phyloP scores from a whole-genome alignment of 1,140 invertebrate species.

The Melipona quadrifasciata region DNA sequence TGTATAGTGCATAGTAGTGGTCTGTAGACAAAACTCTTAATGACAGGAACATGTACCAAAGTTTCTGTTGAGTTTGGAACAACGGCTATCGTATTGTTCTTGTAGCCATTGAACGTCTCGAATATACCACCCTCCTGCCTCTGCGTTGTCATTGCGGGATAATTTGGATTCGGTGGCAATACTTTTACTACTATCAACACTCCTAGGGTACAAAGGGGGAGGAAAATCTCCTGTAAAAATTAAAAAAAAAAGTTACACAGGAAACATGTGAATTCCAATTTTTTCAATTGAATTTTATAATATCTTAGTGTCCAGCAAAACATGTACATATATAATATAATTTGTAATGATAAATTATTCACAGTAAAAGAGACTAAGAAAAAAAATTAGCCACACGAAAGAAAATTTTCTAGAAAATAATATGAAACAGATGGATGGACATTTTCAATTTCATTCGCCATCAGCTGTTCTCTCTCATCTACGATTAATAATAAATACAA shows the following conservation, averaged over 20 bases:
- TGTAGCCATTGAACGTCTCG: slow-evolving; percentile 84
- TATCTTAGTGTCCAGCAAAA: background rate
- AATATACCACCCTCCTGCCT: slow-evolving; percentile 84
- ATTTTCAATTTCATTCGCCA: background rate
- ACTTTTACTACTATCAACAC: slow-evolving; percentile 88
- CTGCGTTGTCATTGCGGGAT: slow-evolving; percentile 85
- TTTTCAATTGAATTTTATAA: background rate
- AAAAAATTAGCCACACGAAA: too few species aligned
- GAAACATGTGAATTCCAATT: too few species aligned
- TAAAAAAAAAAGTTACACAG: background rate
- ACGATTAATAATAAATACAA: slow-evolving; percentile 19
- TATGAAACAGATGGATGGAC: background rate
- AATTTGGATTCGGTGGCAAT: slow-evolving; percentile 88
- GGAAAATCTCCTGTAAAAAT: slow-evolving; percentile 86
- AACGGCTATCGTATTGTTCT: slow-evolving; percentile 86
- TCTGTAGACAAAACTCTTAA: background rate
- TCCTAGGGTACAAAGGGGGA: slow-evolving; percentile 88
- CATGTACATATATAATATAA: too few species aligned
- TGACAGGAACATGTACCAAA: slow-evolving; percentile 79
- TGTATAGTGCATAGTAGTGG: background rate
- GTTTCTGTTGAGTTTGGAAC: slow-evolving; percentile 86
- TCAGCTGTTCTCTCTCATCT: background rate
- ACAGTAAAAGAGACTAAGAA: background rate
- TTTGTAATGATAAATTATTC: background rate
- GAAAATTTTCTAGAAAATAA: background rate